These are phyloP conservation scores for Mus spretus DNA, from an alignment of 2,797 vertebrate species.

Conservation along the genomic window DNA sequence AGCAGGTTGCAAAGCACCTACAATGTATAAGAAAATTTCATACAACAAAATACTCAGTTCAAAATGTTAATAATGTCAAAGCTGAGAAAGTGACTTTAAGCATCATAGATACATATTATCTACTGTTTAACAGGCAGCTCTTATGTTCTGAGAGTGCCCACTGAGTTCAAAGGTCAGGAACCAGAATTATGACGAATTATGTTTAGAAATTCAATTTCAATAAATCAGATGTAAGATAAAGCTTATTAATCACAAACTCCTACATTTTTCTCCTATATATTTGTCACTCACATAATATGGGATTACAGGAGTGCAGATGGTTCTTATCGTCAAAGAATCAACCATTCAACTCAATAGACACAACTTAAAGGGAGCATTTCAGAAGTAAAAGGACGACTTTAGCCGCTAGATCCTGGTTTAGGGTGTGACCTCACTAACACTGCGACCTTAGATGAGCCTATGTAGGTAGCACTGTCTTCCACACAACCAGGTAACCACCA, in stretches of 20 bases:
- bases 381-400: neutral
- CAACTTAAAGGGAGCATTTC: constrained; percentile 58
- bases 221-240: neutral
- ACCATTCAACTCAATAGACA: neutral
- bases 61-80: constrained; percentile 10
- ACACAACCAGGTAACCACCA: neutral
- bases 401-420: neutral
- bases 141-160: neutral
- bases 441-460: neutral
- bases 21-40: neutral
- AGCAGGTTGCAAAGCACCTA: neutral
- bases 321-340: constrained; percentile 31
- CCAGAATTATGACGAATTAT: neutral
- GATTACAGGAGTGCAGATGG: neutral
- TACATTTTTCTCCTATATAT: neutral
- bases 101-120: neutral
- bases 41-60: neutral
- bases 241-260: constrained; percentile 18
- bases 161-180: neutral
- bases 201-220: constrained; percentile 36
- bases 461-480: neutral
- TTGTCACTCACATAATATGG: neutral
- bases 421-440: neutral
- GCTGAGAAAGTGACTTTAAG: neutral
- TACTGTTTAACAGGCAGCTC: neutral